Conservation (phyloP, 2,888 invertebrate species). For the Lucinisca nassula region DNA sequence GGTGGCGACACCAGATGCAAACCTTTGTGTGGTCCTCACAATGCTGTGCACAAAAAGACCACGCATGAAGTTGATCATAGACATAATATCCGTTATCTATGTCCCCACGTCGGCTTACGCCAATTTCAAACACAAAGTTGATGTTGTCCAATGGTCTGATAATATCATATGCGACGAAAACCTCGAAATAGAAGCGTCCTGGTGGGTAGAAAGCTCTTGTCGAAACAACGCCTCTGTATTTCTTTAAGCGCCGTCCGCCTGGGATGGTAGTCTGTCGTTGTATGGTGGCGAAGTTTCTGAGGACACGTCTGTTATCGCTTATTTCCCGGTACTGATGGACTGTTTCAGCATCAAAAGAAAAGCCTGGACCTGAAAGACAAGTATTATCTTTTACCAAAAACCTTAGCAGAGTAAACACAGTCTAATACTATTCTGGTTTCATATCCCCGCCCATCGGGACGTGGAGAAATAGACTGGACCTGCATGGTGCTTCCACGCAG, state of each 20-base stretch:
- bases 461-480: too few relatives aligned
- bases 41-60: constrained; percentile 75
- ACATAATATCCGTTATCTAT: constrained; percentile 74
- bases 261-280: constrained; percentile 43
- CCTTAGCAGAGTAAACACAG: too few relatives aligned
- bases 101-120: constrained; percentile 65
- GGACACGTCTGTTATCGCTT: constrained; percentile 58
- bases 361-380: constrained; percentile 64
- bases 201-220: constrained; percentile 66
- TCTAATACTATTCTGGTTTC: too few relatives aligned
- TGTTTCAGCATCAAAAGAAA: constrained; percentile 63
- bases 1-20: constrained; percentile 72
- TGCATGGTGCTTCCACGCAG: too few relatives aligned
- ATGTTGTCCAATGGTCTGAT: constrained; percentile 70
- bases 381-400: too few relatives aligned
- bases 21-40: constrained; percentile 72
- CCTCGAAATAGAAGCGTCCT: constrained; percentile 72
- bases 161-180: constrained; percentile 59
- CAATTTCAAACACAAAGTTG: constrained; percentile 74
- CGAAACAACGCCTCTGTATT: constrained; percentile 70
- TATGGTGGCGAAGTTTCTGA: constrained; percentile 66
- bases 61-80: constrained; percentile 71
- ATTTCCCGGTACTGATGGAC: constrained; percentile 73
- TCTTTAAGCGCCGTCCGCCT: constrained; percentile 63
- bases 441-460: too few relatives aligned